Percentiles rank a stretch among this genome's conserved stretches.
Evolutionary conservation across 2,113 vertebrate genomes (phyloP).

Genomic region (Rattus rattus): DNA sequence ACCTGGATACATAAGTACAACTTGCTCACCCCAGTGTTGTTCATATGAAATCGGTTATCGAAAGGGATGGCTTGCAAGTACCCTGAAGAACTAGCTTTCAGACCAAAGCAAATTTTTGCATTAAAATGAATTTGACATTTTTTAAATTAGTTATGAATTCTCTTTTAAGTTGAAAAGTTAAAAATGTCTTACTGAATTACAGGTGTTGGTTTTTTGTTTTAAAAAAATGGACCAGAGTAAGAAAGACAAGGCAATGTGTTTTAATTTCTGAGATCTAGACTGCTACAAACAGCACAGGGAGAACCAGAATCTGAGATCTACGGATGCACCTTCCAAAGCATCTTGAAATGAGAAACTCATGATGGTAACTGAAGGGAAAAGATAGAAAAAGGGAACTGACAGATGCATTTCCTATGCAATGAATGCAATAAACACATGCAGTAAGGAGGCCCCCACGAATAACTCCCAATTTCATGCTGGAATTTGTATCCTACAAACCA

Average conservation of each 20-base stretch:
- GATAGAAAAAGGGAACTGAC: background rate
- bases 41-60: background rate
- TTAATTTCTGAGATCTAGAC: background rate
- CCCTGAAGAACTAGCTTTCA: conserved; percentile 17
- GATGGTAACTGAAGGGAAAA: background rate
- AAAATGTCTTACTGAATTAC: conserved; percentile 14
- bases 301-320: background rate
- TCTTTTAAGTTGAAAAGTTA: background rate
- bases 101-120: background rate
- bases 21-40: background rate
- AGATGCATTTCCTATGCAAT: background rate
- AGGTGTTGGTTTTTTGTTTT: background rate
- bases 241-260: background rate
- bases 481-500: background rate
- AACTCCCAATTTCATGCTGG: background rate
- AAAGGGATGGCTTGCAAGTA: background rate
- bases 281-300: background rate
- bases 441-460: background rate
- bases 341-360: background rate
- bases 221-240: background rate
- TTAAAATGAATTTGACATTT: background rate
- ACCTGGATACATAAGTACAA: background rate
- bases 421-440: background rate
- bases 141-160: conserved; percentile 24
- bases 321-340: background rate